Conservation (phyloP, 1,140 invertebrate genomes). For the Philopotamus ludificatus region DNA sequence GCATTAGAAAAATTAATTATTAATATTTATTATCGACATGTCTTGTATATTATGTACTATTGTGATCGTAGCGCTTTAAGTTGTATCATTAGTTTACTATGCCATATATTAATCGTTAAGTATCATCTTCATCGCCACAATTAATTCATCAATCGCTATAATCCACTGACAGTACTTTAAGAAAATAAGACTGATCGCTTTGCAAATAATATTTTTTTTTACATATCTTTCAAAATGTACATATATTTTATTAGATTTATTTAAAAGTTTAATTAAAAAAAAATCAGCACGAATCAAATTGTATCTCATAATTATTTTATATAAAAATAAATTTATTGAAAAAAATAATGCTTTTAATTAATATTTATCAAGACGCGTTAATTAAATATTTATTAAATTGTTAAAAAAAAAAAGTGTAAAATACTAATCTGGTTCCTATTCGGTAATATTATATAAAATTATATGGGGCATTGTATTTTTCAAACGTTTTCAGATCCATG, state of each 20-base stretch:
- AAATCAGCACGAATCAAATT: conserved; percentile 36
- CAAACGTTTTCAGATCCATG: no score
- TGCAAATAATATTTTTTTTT: conserved; percentile 7
- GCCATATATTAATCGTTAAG: conserved; percentile 16
- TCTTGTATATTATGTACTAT: conserved; percentile 8
- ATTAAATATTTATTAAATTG: no score
- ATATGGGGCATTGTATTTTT: no score
- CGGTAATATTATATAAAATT: no score
- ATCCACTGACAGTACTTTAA: conserved; percentile 7
- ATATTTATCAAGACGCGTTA: no score
- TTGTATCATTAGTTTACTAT: conserved; percentile 6
- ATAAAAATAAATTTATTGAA: no score
- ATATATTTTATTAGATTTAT: background rate
- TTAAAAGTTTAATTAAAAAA: no score
- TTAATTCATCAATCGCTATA: background rate
- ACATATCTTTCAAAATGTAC: background rate
- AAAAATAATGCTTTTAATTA: no score
- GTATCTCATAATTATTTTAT: conserved; percentile 40
- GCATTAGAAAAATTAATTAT: conserved; percentile 14
- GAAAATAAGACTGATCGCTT: conserved; percentile 33
- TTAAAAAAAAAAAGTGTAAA: no score
- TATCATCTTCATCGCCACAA: conserved; percentile 1
- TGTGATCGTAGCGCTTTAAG: conserved; percentile 26
- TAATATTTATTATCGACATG: conserved; percentile 5
- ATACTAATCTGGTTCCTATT: no score